Evolutionary conservation across 2,888 invertebrate species (phyloP).

Genomic region (Aelia acuminata): DNA sequence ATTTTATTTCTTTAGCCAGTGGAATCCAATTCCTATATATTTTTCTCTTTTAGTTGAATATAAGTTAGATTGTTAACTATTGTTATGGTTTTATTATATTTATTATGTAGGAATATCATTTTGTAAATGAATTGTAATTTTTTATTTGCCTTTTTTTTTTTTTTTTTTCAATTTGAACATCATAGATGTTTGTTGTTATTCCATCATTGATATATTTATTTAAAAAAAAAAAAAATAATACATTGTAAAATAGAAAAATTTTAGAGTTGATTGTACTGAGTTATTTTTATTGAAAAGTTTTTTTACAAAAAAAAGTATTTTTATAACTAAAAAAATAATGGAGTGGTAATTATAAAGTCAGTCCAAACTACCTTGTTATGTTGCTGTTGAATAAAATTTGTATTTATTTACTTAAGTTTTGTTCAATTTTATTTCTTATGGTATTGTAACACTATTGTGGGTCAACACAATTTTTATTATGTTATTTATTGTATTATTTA

Average conservation of each 20-base stretch:
- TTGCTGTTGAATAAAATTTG: conserved; percentile 46
- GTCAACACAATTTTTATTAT: too few relatives aligned
- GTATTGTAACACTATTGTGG: too few relatives aligned
- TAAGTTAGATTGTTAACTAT: conserved; percentile 9
- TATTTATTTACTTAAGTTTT: conserved; percentile 38
- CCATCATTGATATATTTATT: conserved; percentile 11
- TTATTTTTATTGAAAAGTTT: conserved; percentile 37
- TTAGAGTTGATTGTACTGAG: conserved; percentile 13
- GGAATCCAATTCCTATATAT: conserved; percentile 20
- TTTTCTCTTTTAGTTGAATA: neutral
- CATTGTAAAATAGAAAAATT: neutral
- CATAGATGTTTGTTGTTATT: conserved; percentile 31
- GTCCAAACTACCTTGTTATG: conserved; percentile 35
- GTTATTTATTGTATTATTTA: too few relatives aligned
- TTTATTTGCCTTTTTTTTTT: neutral
- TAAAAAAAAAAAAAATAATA: neutral
- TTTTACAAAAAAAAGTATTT: conserved; percentile 25
- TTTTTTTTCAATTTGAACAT: neutral
- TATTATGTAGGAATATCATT: conserved; percentile 4
- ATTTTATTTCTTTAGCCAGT: neutral
- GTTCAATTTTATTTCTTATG: neutral
- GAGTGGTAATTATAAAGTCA: conserved; percentile 10
- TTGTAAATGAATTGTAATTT: conserved; percentile 20
- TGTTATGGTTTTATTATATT: conserved; percentile 44
- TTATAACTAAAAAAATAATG: conserved; percentile 20